Evolutionary conservation across 2,113 vertebrate genomes (phyloP).

Genomic region (Micromys minutus): DNA sequence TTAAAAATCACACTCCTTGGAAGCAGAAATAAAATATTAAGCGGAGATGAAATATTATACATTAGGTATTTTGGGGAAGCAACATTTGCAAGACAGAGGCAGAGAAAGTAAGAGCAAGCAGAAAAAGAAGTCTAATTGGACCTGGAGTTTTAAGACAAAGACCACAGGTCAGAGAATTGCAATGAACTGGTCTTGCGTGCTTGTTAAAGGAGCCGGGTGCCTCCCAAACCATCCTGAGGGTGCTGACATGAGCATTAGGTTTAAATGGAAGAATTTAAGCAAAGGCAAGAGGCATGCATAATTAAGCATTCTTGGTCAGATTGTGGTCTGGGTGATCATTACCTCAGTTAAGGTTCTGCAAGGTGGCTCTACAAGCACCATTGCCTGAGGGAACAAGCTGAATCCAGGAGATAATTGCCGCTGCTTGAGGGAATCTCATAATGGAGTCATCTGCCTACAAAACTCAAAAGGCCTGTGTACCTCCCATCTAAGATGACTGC

Average conservation of each 20-base stretch:
- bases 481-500: background rate
- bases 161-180: background rate
- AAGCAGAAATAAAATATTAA: background rate
- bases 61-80: background rate
- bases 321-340: background rate
- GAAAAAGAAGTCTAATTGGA: background rate
- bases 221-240: background rate
- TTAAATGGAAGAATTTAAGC: background rate
- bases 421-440: background rate
- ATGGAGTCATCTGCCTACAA: background rate
- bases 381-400: background rate
- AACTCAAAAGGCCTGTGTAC: background rate
- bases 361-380: background rate
- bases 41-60: background rate
- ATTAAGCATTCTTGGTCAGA: background rate
- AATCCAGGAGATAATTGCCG: background rate
- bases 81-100: background rate
- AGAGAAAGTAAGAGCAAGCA: background rate
- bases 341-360: background rate
- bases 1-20: background rate
- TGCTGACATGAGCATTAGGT: background rate
- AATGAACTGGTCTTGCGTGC: background rate
- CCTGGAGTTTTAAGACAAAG: background rate
- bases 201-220: background rate
- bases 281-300: background rate